These are phyloP conservation scores for Asobara japonica DNA, from an alignment of 1,140 invertebrate species.

Conservation along the genomic window DNA sequence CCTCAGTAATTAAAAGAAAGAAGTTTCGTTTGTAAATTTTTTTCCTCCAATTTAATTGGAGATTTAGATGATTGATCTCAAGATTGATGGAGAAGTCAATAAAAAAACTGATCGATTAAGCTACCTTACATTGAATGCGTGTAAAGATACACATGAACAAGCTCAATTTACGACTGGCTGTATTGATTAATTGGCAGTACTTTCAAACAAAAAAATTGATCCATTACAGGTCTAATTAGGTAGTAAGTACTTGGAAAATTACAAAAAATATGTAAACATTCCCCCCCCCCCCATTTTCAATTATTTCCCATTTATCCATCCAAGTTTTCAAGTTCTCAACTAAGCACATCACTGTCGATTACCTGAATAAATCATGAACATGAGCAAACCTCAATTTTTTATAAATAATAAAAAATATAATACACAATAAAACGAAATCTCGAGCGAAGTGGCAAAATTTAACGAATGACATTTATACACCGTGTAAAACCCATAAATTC, in stretches of 20 bases:
- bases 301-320: too few species aligned
- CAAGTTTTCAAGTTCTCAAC: neutral
- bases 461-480: neutral
- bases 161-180: neutral
- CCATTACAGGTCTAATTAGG: neutral
- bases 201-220: neutral
- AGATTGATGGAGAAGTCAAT: too few species aligned
- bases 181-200: neutral
- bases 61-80: too few species aligned
- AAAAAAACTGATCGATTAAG: too few species aligned
- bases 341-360: neutral
- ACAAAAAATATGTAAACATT: too few species aligned
- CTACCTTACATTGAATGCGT: too few species aligned
- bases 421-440: slow-evolving; percentile 36
- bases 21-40: too few species aligned
- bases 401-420: slow-evolving; percentile 48
- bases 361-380: slow-evolving; percentile 39
- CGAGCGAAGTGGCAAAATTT: slow-evolving; percentile 3
- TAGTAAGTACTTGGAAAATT: neutral
- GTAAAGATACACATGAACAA: neutral
- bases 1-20: too few species aligned
- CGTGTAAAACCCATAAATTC: neutral
- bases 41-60: too few species aligned
- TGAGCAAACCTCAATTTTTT: slow-evolving; percentile 49
- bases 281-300: too few species aligned